Evolutionary conservation across 2,888 invertebrate species (phyloP).

Genomic region (Melipona beecheii): DNA sequence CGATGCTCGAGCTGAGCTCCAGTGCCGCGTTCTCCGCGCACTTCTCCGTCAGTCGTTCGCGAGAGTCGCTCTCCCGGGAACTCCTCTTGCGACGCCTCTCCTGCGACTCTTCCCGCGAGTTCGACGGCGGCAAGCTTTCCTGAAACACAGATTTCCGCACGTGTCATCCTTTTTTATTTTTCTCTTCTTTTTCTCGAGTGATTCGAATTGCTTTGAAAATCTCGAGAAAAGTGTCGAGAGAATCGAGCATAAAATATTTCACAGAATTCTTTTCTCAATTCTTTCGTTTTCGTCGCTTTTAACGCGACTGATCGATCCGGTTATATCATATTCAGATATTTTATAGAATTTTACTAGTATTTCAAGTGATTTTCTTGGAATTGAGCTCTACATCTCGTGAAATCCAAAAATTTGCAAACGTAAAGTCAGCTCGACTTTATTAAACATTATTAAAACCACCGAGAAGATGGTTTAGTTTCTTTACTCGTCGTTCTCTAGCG

Average conservation of each 20-base stretch:
- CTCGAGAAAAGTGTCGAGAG: no score
- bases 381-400: background rate
- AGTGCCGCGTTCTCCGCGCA: slow-evolving; percentile 63
- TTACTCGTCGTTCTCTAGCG: no score
- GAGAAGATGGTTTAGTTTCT: background rate
- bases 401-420: background rate
- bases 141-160: slow-evolving; percentile 40
- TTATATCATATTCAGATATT: background rate
- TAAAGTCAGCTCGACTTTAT: no score
- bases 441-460: no score
- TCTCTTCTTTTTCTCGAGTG: background rate
- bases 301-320: background rate
- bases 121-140: slow-evolving; percentile 77
- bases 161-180: background rate
- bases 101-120: slow-evolving; percentile 72
- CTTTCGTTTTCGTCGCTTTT: no score
- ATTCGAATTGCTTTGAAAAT: background rate
- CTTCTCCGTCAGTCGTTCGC: slow-evolving; percentile 75
- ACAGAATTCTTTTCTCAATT: no score
- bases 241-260: background rate
- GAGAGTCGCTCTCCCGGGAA: slow-evolving; percentile 75
- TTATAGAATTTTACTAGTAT: background rate
- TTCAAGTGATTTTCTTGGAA: background rate
- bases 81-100: slow-evolving; percentile 70
- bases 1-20: slow-evolving; percentile 70